Evolutionary conservation across 2,797 vertebrate species (phyloP).

Genomic region (Argentina silus): DNA sequence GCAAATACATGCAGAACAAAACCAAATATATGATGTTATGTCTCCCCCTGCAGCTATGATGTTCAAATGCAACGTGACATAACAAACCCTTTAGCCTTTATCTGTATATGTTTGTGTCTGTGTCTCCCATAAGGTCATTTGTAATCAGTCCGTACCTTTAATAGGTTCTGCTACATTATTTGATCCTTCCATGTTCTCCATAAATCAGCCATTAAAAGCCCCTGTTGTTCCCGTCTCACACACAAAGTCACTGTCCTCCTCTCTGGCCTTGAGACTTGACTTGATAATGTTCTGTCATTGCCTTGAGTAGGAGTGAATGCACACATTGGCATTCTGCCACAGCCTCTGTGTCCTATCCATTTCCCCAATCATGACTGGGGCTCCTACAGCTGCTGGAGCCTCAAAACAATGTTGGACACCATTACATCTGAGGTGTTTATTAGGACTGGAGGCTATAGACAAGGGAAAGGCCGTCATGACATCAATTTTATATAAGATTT

Average conservation of each 20-base stretch:
- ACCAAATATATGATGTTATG: conserved; percentile 28
- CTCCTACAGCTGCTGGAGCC: conserved; percentile 11
- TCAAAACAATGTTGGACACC: conserved; percentile 22
- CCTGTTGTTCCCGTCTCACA: conserved; percentile 41
- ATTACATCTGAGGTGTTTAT: conserved; percentile 19
- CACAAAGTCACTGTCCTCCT: conserved; percentile 44
- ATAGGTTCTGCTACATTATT: neutral
- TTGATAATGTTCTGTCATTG: conserved; percentile 62
- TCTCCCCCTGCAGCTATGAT: conserved; percentile 42
- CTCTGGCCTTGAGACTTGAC: conserved; percentile 53
- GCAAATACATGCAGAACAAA: neutral
- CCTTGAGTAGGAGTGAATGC: conserved; percentile 50
- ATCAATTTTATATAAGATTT: no score
- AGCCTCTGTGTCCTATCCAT: conserved; percentile 22
- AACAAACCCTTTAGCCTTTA: no score
- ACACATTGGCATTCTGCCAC: conserved; percentile 42
- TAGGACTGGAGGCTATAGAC: conserved; percentile 17
- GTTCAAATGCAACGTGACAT: conserved; percentile 29
- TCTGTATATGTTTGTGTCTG: neutral
- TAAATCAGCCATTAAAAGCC: conserved; percentile 48
- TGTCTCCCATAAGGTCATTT: conserved; percentile 4
- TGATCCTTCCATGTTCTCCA: conserved; percentile 15
- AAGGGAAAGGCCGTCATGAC: conserved; percentile 27
- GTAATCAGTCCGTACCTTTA: neutral
- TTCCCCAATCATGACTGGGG: conserved; percentile 17